Evolutionary conservation across 2,797 vertebrate species (phyloP).

Genomic region (Apodemus agrarius): DNA sequence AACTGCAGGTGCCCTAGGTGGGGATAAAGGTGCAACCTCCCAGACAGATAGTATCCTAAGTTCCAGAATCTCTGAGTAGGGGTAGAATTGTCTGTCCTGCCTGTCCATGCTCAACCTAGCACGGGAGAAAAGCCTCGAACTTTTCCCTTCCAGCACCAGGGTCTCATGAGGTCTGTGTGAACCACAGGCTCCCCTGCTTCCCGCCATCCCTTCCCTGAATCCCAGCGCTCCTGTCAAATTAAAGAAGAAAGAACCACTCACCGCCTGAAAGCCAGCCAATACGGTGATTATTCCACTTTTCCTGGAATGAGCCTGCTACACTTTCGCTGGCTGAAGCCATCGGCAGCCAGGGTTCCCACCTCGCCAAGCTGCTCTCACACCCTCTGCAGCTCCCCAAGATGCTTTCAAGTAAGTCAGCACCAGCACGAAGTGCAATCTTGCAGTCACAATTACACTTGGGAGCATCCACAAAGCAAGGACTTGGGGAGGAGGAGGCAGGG

Average conservation of each 20-base stretch:
- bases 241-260: slow-evolving; percentile 66
- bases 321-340: neutral
- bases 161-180: neutral
- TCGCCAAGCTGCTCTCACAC: slow-evolving; percentile 64
- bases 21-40: neutral
- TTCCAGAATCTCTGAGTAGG: neutral
- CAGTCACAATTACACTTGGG: neutral
- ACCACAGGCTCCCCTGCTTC: neutral
- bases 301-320: slow-evolving; percentile 71
- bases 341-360: slow-evolving; percentile 61
- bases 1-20: neutral
- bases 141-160: neutral
- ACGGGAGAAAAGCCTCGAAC: neutral
- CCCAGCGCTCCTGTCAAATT: neutral
- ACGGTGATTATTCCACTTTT: slow-evolving; percentile 2
- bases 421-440: neutral
- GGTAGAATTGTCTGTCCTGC: neutral
- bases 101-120: neutral
- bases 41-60: neutral
- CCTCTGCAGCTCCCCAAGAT: neutral
- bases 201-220: neutral
- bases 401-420: slow-evolving; percentile 62
- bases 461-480: slow-evolving; percentile 38
- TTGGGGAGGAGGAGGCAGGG: neutral
- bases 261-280: slow-evolving; percentile 56